A percentile compares a stretch with the other conserved stretches of the same genome.
Conservation (phyloP, 2,797 vertebrate genomes). For the Tympanoctomys barrerae region DNA sequence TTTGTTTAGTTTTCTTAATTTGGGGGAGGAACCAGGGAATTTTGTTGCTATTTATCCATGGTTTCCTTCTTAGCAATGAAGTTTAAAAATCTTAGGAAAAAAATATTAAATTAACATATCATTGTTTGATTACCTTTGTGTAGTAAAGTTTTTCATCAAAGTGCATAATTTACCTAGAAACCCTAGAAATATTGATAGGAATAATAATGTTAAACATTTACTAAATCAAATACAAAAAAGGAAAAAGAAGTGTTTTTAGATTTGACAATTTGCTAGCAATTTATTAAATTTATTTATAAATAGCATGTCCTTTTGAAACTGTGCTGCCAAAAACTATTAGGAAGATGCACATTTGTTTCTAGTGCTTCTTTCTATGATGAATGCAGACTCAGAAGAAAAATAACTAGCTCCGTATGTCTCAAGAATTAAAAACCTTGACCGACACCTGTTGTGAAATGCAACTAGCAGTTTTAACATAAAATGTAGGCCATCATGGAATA, state of each 20-base stretch:
- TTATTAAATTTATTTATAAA: neutral
- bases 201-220: neutral
- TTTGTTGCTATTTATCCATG: neutral
- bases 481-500: neutral
- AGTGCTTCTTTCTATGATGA: neutral
- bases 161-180: neutral
- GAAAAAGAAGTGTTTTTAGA: neutral
- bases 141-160: neutral
- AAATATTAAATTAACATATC: neutral
- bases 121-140: neutral
- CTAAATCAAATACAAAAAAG: neutral
- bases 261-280: neutral
- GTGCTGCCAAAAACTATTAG: neutral
- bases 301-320: neutral
- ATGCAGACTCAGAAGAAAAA: neutral
- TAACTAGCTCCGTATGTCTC: conserved; percentile 5
- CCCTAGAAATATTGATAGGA: neutral
- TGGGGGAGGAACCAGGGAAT: too few relatives aligned
- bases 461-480: neutral
- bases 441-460: neutral
- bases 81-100: neutral
- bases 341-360: neutral
- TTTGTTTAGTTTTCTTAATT: too few relatives aligned
- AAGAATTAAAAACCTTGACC: neutral
- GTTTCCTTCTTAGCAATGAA: neutral